A percentile compares a stretch with the other conserved stretches of the same genome.
phyloP scores from a whole-genome alignment of 2,113 vertebrate species.

The Erythrocercus mccallii region DNA sequence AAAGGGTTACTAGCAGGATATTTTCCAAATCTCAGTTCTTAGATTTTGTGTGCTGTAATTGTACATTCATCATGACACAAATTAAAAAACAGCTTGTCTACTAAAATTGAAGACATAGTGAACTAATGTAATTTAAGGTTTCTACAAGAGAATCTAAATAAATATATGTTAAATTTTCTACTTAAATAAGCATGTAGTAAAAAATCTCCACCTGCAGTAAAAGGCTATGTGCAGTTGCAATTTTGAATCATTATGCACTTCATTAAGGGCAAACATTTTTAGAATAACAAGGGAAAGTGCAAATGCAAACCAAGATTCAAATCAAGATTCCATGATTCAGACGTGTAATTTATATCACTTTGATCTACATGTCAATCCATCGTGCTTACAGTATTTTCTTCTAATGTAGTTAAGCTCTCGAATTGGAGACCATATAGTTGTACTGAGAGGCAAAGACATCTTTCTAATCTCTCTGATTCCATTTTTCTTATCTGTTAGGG shows the following conservation, averaged over 20 bases:
- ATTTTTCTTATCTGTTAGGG: slow-evolving; percentile 36
- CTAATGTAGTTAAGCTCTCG: neutral
- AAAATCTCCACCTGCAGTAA: neutral
- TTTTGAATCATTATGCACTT: neutral
- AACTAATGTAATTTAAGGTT: neutral
- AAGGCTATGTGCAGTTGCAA: neutral
- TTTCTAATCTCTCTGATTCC: neutral
- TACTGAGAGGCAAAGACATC: neutral
- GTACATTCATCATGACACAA: neutral
- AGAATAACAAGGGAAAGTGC: neutral
- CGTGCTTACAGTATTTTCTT: neutral
- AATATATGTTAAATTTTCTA: neutral
- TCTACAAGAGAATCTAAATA: neutral
- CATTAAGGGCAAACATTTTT: neutral
- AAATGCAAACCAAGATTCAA: slow-evolving; percentile 5
- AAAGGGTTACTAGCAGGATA: neutral
- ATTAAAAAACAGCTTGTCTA: neutral
- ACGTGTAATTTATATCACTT: slow-evolving; percentile 17
- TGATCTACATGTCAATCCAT: slow-evolving; percentile 16
- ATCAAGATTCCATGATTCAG: neutral
- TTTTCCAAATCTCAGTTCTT: neutral
- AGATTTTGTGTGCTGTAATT: neutral
- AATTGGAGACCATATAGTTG: neutral
- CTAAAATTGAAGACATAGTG: neutral
- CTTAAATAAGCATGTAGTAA: neutral